Base-by-base conservation (phyloP, 2,888 invertebrate genomes). In the Agrotis exclamationis region DNA sequence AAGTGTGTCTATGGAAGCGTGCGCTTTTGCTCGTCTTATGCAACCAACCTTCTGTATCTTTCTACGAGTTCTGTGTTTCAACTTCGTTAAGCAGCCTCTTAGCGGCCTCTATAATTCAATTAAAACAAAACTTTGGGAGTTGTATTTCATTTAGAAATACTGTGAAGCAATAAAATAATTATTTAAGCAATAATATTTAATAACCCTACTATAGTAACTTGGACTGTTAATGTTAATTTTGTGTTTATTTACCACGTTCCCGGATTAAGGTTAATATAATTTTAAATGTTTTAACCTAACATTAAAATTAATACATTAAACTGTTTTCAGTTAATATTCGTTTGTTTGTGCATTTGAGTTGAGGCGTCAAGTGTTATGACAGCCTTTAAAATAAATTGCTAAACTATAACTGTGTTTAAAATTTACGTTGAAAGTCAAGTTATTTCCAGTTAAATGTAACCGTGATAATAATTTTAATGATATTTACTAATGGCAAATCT, bases 31-130 rank as follows among this genome's bases (percentile, higher is more conserved):
- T 2, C 6, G 11, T 20, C 18, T 0, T 18, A 3, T n/a, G 13
- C 16, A 53, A 2, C 1, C 0, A 0, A 6, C 33, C 65, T 74
- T 74, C 57, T 74, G 24, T 18, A n/a, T 2, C 2, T 1, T n/a
- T 0, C 0, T 13, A 6, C 5, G 1, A 9, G 13, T 50, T 45
- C 1, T 6, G 14, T 51, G 4, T 11, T 57, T 33, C 11, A 39
- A 74, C 14, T 65, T 39, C n/a, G 13, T 47, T 20, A 16, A 48
- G 14, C 56, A 48, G 39, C 24, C 63, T 28, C 59, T 63, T 59
- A 76, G 22, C 20, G 22, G 47, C 4, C 11, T 56, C 59, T 68
- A 51, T 68, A 77, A 63, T 72, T 76, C 44, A 76, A 77, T 77
- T 63, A 60, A 77, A 56, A 7, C n/a, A 48, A 44, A 67, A 67